Conservation (phyloP, 2,888 invertebrate species). For the Matsumyia berberina region DNA sequence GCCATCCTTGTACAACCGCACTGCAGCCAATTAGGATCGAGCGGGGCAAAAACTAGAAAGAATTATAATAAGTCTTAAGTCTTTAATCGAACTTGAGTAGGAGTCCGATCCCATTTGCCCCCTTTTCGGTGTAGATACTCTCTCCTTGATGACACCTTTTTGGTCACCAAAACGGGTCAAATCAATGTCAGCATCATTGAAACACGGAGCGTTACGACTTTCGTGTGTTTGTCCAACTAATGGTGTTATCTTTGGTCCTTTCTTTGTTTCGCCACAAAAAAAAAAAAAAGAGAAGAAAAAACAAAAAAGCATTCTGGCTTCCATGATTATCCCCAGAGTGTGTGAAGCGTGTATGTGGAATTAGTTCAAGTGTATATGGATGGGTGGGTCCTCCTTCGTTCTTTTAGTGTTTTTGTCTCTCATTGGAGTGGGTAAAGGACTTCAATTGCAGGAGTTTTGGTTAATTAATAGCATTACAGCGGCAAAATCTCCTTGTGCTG, state of each 20-base stretch:
- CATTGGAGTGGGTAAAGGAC: conserved; percentile 2
- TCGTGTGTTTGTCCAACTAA: conserved; percentile 70
- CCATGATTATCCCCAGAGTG: conserved; percentile 52
- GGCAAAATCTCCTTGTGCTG: background rate
- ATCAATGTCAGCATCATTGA: conserved; percentile 63
- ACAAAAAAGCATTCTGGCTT: background rate
- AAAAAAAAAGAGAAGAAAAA: conserved; percentile 27
- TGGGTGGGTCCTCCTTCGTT: conserved; percentile 29
- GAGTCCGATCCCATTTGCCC: background rate
- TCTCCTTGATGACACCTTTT: conserved; percentile 42
- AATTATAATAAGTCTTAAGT: conserved; percentile 32
- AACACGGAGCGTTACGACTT: conserved; percentile 11
- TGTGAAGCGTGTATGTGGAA: conserved; percentile 15
- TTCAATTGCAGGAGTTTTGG: conserved; percentile 68
- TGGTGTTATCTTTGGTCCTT: conserved; percentile 63
- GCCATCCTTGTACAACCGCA: conserved; percentile 14
- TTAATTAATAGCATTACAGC: conserved; percentile 65
- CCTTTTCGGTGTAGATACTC: background rate
- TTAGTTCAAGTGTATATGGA: conserved; percentile 54
- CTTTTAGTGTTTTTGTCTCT: conserved; percentile 35
- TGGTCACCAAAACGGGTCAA: conserved; percentile 54
- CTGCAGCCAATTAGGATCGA: conserved; percentile 55
- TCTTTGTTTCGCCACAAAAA: conserved; percentile 28
- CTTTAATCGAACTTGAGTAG: conserved; percentile 3
- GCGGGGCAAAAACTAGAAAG: background rate